Evolutionary conservation across 2,888 invertebrate genomes (phyloP).

Genomic region (Pyralis farinalis): DNA sequence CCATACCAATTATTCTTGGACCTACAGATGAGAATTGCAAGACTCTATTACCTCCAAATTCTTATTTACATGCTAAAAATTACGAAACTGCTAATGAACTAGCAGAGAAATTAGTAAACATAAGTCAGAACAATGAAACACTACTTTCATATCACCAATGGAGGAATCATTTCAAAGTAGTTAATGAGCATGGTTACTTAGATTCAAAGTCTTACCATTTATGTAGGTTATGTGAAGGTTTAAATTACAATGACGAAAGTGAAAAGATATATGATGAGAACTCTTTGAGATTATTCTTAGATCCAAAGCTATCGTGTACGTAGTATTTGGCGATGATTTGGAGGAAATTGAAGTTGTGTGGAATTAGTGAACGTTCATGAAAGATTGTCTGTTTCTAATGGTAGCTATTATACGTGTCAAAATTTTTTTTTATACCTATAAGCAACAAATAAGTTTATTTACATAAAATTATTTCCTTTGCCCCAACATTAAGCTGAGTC

Average conservation of each 20-base stretch:
- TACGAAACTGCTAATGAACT: constrained; percentile 71
- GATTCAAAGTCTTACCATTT: constrained; percentile 80
- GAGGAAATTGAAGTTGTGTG: no score
- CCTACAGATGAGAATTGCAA: constrained; percentile 67
- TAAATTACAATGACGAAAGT: constrained; percentile 78
- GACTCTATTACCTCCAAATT: constrained; percentile 81
- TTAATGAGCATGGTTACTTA: constrained; percentile 86
- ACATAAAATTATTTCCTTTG: constrained; percentile 14
- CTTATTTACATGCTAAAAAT: constrained; percentile 82
- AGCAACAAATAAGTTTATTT: constrained; percentile 11
- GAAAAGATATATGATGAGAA: constrained; percentile 36
- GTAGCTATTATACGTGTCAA: no score
- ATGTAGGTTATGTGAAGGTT: constrained; percentile 85
- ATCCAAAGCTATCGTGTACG: constrained; percentile 20
- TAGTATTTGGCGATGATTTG: no score
- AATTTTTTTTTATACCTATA: no score
- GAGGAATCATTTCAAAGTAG: constrained; percentile 77
- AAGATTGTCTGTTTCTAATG: no score
- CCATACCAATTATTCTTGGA: constrained; percentile 67
- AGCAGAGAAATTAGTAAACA: constrained; percentile 69
- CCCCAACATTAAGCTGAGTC: constrained; percentile 19
- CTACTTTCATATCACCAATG: constrained; percentile 77
- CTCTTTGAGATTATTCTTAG: constrained; percentile 35
- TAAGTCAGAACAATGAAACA: constrained; percentile 56
- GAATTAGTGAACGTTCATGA: no score